Evolutionary conservation across 2,113 vertebrate species (phyloP).

Genomic region (Paralichthys olivaceus): DNA sequence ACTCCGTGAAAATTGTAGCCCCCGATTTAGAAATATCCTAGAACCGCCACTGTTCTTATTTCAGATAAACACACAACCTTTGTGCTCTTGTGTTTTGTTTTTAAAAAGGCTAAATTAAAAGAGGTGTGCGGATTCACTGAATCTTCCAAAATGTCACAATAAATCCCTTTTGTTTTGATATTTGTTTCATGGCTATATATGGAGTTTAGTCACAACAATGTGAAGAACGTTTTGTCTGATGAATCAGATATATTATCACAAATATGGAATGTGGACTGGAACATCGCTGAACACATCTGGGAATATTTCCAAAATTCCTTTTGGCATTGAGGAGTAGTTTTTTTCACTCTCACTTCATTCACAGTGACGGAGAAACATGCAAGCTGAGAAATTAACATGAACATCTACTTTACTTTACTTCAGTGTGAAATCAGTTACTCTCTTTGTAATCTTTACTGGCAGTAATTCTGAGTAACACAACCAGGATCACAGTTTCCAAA

Average conservation of each 20-base stretch:
- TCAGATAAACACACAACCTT: no score
- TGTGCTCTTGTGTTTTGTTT: no score
- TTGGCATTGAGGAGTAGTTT: slow-evolving; percentile 11
- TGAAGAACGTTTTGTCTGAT: background rate
- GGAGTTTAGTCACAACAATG: background rate
- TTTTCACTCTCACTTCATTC: background rate
- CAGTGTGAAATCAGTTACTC: no score
- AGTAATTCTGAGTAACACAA: background rate
- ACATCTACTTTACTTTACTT: background rate
- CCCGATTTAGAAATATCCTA: no score
- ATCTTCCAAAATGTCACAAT: no score
- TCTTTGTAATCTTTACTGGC: background rate
- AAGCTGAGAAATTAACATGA: background rate
- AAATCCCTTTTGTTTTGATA: no score
- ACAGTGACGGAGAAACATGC: background rate
- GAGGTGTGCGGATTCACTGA: no score
- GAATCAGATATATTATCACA: background rate
- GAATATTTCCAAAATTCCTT: slow-evolving; percentile 51
- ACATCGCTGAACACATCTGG: slow-evolving; percentile 6
- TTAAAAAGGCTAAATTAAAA: no score
- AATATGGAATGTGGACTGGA: background rate
- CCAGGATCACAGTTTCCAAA: background rate
- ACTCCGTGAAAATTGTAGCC: no score
- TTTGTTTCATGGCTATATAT: background rate
- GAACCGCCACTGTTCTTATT: no score